Evolutionary conservation across 2,888 invertebrate genomes (phyloP).

Genomic region (Volucella bombylans): DNA sequence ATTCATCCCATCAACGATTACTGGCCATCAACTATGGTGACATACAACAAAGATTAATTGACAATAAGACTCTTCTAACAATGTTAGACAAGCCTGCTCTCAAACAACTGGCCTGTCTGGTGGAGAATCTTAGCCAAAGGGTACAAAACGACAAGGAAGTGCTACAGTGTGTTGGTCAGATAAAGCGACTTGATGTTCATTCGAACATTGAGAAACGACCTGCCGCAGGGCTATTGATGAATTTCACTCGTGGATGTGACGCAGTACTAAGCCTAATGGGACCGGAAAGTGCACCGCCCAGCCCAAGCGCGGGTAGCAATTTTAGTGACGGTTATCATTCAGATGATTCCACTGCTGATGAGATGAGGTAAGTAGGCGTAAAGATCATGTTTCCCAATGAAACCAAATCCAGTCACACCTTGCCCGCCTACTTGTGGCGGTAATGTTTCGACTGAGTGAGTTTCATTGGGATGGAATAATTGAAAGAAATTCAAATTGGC

Average conservation of each 20-base stretch:
- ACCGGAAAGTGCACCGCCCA: constrained; percentile 82
- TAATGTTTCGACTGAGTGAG: constrained; percentile 7
- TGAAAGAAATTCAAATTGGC: constrained; percentile 60
- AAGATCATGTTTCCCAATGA: neutral
- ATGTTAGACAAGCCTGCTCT: constrained; percentile 91
- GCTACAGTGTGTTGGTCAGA: constrained; percentile 87
- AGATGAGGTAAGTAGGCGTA: constrained; percentile 78
- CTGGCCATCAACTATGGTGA: constrained; percentile 92
- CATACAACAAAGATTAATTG: constrained; percentile 94
- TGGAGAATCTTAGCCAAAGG: constrained; percentile 88
- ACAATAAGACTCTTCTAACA: constrained; percentile 94
- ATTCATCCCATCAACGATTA: constrained; percentile 94
- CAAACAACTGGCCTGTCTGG: constrained; percentile 88
- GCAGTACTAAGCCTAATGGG: constrained; percentile 90
- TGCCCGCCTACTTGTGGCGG: neutral
- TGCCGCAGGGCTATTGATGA: constrained; percentile 88
- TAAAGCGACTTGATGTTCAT: constrained; percentile 86
- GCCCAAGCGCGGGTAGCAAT: constrained; percentile 83
- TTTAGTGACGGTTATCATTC: constrained; percentile 93
- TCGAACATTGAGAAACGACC: constrained; percentile 86
- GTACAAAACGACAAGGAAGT: constrained; percentile 96
- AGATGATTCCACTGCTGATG: constrained; percentile 85
- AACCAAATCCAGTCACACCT: constrained; percentile 32
- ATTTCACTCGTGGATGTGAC: constrained; percentile 89
- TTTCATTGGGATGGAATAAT: constrained; percentile 45